phyloP scores from a whole-genome alignment of 2,888 invertebrate species.

The Peribatodes rhomboidaria region DNA sequence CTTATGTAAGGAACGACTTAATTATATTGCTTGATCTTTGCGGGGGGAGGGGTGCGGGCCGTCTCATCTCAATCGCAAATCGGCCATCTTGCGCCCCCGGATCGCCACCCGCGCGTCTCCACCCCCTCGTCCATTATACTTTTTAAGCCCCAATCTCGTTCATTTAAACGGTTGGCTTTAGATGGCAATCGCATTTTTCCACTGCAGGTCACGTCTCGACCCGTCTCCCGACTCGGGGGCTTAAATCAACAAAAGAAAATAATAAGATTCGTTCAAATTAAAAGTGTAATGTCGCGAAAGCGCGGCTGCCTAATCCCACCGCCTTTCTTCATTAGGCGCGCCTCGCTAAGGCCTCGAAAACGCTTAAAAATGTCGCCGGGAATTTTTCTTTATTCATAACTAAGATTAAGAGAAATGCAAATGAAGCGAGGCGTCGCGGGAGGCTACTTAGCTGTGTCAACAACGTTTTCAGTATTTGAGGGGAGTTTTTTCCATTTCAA shows the following conservation, averaged over 20 bases:
- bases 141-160: slow-evolving; percentile 91
- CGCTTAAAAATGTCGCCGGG: slow-evolving; percentile 79
- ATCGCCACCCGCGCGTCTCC: slow-evolving; percentile 81
- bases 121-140: slow-evolving; percentile 88
- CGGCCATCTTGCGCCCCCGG: slow-evolving; percentile 85
- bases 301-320: slow-evolving; percentile 74
- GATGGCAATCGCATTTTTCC: slow-evolving; percentile 91
- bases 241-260: slow-evolving; percentile 90
- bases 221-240: slow-evolving; percentile 87
- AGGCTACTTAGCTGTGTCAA: slow-evolving; percentile 85
- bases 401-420: slow-evolving; percentile 85
- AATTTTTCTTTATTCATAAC: slow-evolving; percentile 87
- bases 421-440: slow-evolving; percentile 81
- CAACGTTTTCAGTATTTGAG: slow-evolving; percentile 68
- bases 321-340: slow-evolving; percentile 79
- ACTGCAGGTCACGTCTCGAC: slow-evolving; percentile 89
- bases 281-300: slow-evolving; percentile 89
- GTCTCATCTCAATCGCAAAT: slow-evolving; percentile 87
- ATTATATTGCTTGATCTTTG: slow-evolving; percentile 84
- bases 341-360: slow-evolving; percentile 68
- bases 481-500: slow-evolving; percentile 59
- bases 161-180: slow-evolving; percentile 91
- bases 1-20: slow-evolving; percentile 74
- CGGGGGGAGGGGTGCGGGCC: slow-evolving; percentile 61
- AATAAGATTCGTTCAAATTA: slow-evolving; percentile 91